phyloP scores from a whole-genome alignment of 1,140 invertebrate genomes.

The Drosophila persimilis region DNA sequence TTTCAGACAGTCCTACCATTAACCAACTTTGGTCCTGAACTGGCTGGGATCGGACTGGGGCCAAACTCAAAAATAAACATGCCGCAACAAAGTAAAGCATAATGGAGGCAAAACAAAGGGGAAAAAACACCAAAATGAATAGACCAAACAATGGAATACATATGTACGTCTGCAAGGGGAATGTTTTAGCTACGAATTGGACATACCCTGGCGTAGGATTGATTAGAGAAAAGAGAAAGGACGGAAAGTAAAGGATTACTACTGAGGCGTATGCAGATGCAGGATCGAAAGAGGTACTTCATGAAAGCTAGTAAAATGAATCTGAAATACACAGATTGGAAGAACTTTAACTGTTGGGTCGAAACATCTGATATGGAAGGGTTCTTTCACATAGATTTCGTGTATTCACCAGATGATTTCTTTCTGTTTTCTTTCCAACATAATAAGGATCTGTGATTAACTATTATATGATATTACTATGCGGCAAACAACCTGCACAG shows the following conservation, averaged over 20 bases:
- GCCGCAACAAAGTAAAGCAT: conserved; percentile 49
- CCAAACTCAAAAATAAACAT: conserved; percentile 52
- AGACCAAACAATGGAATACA: conserved; percentile 49
- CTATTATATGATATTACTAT: too few species aligned
- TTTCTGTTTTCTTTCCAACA: too few species aligned
- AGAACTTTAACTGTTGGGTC: too few species aligned
- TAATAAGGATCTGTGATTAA: too few species aligned
- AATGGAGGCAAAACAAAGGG: conserved; percentile 50
- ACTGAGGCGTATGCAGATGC: too few species aligned
- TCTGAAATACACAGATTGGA: too few species aligned
- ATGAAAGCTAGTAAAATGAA: too few species aligned
- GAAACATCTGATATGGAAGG: too few species aligned
- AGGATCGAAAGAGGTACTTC: too few species aligned
- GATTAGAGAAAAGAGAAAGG: background rate
- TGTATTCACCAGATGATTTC: too few species aligned
- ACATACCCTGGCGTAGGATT: conserved; percentile 24
- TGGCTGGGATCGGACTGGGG: conserved; percentile 7
- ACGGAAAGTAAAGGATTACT: background rate
- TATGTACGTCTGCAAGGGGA: conserved; percentile 20
- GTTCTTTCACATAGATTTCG: too few species aligned
- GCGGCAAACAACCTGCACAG: too few species aligned
- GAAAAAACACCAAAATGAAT: conserved; percentile 49
- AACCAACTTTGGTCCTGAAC: conserved; percentile 18
- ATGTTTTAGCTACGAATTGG: background rate
- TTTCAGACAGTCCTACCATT: conserved; percentile 44